Evolutionary conservation across 2,797 vertebrate genomes (phyloP).

Genomic region (Danio tinwini): DNA sequence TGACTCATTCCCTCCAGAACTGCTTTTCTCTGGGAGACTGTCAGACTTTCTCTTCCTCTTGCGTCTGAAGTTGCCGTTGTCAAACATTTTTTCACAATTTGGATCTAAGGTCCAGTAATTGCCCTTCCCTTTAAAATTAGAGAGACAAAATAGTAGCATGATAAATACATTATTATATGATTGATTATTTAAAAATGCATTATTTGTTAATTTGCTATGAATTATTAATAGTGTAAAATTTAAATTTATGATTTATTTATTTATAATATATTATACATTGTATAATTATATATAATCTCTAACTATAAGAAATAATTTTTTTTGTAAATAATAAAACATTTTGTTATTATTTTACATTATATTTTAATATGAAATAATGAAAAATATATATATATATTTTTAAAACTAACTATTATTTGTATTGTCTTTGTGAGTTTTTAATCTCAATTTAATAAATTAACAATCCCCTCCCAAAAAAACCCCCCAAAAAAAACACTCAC

Average conservation of each 20-base stretch:
- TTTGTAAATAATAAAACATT: no score
- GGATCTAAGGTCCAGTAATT: conserved; percentile 99
- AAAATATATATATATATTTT: no score
- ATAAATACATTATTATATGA: no score
- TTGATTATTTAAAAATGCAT: no score
- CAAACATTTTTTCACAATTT: conserved; percentile 99
- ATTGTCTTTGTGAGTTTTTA: neutral
- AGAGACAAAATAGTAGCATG: conserved; percentile 7
- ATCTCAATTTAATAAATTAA: neutral
- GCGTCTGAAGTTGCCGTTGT: conserved; percentile 98
- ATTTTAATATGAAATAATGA: no score
- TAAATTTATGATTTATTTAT: no score
- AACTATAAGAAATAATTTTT: no score
- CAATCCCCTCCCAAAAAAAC: neutral
- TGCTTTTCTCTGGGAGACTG: conserved; percentile 64
- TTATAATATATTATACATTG: no score
- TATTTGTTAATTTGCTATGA: no score
- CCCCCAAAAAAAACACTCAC: conserved; percentile 76
- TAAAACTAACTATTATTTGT: neutral
- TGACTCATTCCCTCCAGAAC: conserved; percentile 70
- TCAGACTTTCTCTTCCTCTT: conserved; percentile 98
- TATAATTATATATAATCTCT: no score
- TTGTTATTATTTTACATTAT: no score
- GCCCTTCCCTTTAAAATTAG: conserved; percentile 86
- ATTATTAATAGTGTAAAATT: no score